A percentile compares a stretch with the other conserved stretches of the same genome.
Evolutionary conservation across 2,113 vertebrate species (phyloP).

Genomic region (Petaurus breviceps): DNA sequence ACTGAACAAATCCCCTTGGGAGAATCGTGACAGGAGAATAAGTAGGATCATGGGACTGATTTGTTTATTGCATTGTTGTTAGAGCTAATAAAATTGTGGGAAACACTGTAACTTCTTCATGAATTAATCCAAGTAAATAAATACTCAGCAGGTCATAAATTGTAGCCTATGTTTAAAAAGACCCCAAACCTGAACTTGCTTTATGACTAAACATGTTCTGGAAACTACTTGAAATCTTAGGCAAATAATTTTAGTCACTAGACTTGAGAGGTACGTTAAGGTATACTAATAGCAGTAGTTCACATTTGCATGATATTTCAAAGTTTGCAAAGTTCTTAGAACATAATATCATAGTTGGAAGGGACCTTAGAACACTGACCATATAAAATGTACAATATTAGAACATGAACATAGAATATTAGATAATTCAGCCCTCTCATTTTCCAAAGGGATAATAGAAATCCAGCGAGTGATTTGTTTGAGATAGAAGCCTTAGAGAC

Average conservation of each 20-base stretch:
- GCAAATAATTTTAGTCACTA: neutral
- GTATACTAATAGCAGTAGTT: neutral
- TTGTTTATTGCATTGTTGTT: conserved; percentile 54
- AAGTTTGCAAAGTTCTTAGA: neutral
- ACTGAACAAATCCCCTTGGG: conserved; percentile 38
- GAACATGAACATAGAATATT: neutral
- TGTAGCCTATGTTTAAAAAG: neutral
- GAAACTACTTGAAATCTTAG: neutral
- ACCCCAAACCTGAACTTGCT: conserved; percentile 31
- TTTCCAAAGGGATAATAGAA: neutral
- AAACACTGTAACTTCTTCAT: conserved; percentile 55
- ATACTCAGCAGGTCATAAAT: conserved; percentile 13
- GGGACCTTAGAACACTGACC: neutral
- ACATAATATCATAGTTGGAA: neutral
- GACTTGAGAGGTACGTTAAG: neutral
- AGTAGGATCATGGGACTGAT: conserved; percentile 55
- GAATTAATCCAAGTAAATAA: conserved; percentile 58
- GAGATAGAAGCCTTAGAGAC: neutral
- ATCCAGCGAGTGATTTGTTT: neutral
- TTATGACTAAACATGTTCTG: conserved; percentile 23
- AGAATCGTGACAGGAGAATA: neutral
- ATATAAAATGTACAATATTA: neutral
- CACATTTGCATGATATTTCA: neutral
- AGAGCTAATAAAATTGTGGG: conserved; percentile 34
- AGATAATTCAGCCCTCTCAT: neutral